These are phyloP conservation scores for Carollia perspicillata DNA, from an alignment of 2,113 vertebrate species.

Conservation along the genomic window DNA sequence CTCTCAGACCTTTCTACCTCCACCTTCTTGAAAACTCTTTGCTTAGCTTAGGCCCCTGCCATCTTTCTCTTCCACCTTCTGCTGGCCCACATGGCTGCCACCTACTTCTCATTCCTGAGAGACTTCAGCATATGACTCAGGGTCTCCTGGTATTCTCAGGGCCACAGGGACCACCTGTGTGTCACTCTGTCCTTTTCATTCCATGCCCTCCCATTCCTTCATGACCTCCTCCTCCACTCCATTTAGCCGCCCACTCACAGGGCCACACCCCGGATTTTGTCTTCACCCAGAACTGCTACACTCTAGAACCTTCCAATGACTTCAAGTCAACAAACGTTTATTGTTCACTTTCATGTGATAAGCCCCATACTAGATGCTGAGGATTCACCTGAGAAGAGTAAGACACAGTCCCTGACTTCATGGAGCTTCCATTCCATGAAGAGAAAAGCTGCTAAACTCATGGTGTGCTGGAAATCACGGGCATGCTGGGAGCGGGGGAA, in stretches of 20 bases:
- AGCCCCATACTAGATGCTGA: background rate
- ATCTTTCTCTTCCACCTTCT: background rate
- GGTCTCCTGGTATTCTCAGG: background rate
- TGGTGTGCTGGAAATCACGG: accelerated
- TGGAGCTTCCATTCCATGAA: background rate
- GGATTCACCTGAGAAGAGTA: background rate
- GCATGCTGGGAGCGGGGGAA: no score
- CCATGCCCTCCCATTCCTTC: background rate
- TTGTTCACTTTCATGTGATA: background rate
- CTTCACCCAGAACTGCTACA: background rate
- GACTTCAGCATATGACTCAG: background rate
- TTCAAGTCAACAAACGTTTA: background rate
- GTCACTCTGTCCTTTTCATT: background rate
- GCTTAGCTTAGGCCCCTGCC: background rate
- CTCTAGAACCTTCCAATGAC: background rate
- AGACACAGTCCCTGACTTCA: background rate
- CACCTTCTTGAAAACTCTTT: background rate
- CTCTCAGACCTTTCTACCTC: background rate
- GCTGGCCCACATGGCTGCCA: background rate
- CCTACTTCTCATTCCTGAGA: background rate
- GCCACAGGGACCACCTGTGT: accelerated
- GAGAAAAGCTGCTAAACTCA: background rate
- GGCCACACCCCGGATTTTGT: background rate
- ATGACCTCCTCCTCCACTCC: background rate
- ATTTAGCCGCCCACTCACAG: background rate